Base-by-base conservation (phyloP, 1,140 invertebrate species). In the Nasonia vitripennis region DNA sequence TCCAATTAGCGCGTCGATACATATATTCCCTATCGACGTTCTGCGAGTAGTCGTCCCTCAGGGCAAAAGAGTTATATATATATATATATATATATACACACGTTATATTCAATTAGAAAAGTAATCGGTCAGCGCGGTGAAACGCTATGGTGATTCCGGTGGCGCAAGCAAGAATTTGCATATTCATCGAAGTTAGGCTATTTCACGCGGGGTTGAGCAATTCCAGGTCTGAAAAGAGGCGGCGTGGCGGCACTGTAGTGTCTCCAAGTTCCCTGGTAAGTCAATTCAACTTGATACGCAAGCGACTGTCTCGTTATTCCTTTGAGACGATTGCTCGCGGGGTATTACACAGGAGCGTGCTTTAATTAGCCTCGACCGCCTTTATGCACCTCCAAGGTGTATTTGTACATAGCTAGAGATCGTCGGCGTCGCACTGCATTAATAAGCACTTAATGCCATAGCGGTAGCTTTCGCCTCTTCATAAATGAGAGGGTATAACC, bases 361-460 rank as follows among this genome's bases (percentile, higher is more conserved):
- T 62, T 62, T 62, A 62, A 62, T 62, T 62, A 62, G 55, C 6
- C 55, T 62, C 55, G 55, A 9, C 17, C 6, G 41, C 17, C 55
- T n/a, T 62, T 62, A 62, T 62, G 17, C 55, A 7, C 17, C 14
- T n/a, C 55, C 20, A 62, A 62, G 55, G 55, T 62, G 55, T 62
- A 20, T 51, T 12, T 51, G 48, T 48, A 12, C 14, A 51, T n/a
- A 62, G 20, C 55, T 62, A n/a, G 14, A n/a, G 55, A 62, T 62
- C 55, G 34, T 0, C 34, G 17, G 20, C 55, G 20, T 17, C 41
- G 10, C 17, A 62, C 55, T 71, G 31, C 27, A 51, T 48, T 45
- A 78, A 78, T 78, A 78, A 78, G 20, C 45, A 78, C n/a, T 78
- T 78, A 51, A 78, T 78, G 75, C n/a, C 20, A 0, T 12, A 37